Evolutionary conservation across 1,140 invertebrate genomes (phyloP), one percentile per base, ranked within the genome.

Genomic region (Dinoponera quadriceps): DNA sequence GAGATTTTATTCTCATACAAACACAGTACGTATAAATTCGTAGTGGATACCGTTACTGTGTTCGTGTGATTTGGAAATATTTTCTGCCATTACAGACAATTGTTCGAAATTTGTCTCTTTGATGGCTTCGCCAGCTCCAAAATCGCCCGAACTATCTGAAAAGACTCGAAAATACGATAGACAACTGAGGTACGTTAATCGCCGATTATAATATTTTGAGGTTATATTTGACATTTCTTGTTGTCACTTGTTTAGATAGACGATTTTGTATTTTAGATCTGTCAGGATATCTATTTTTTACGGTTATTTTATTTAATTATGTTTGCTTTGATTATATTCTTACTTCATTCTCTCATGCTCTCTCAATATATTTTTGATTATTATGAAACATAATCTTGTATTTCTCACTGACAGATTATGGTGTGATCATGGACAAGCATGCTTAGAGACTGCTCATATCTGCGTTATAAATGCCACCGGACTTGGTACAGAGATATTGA

Each of bases 401-500:
- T 69, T 51, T 48, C 25, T 49, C 20, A 18, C 16, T 49, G 33
- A 60, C 86, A 97, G 98, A 93, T 95, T 99, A 89, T 99, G 99
- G 99, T 99, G 99, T 80, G 99, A 99, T 93, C 98, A 99, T 95
- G 99, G 99, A 0, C 99, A 99, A 94, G 93, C 95, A 78, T 95
- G 97, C 11, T 94, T 99, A 55, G 99, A 99, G 95, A 95, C 95
- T 69, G 97, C 98, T 33, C 97, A 98, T 93, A 96, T 99, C 90
- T 99, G 99, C 93, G 91, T 99, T 5, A 97, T 99, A 83, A 99
- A 99, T 95, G 98, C 98, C 1, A 98, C 97, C 74, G 98, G 98
- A 13, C 95, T 98, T 69, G 99, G 99, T 44, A 99, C 98, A 57
- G 99, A 99, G 95, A 97, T 98, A 71, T 94, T 99, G 27, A 99